phyloP scores from a whole-genome alignment of 1,140 invertebrate genomes.

The Drosophila guanche region DNA sequence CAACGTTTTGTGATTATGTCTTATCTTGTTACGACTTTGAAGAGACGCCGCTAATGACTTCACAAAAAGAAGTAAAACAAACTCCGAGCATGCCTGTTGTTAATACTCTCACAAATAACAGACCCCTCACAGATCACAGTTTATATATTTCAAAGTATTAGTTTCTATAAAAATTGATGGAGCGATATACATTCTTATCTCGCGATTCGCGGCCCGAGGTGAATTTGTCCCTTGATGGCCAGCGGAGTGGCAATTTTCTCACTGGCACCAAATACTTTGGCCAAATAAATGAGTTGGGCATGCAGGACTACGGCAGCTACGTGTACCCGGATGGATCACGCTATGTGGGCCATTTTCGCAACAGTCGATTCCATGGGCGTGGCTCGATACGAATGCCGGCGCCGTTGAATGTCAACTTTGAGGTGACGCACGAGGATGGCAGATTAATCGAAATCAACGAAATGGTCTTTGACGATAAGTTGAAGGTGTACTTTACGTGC shows the following conservation, averaged over 20 bases:
- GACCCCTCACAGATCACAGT: too few species aligned
- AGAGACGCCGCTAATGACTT: too few species aligned
- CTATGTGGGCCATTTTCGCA: slow-evolving; percentile 50
- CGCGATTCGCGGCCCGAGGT: too few species aligned
- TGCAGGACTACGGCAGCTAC: slow-evolving; percentile 62
- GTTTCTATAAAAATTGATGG: not conserved
- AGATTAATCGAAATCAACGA: slow-evolving; percentile 35
- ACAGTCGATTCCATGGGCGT: slow-evolving; percentile 58
- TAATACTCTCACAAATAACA: too few species aligned
- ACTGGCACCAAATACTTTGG: slow-evolving; percentile 51
- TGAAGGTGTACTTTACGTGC: slow-evolving; percentile 38
- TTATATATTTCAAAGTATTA: too few species aligned
- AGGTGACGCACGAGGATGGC: slow-evolving; percentile 50
- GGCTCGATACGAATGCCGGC: slow-evolving; percentile 35
- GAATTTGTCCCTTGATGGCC: not conserved
- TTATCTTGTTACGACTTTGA: too few species aligned
- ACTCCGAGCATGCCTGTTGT: too few species aligned
- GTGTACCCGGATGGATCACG: slow-evolving; percentile 54
- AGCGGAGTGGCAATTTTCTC: not conserved
- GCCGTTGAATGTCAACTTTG: slow-evolving; percentile 31
- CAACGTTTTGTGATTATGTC: too few species aligned
- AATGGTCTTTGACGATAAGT: slow-evolving; percentile 48
- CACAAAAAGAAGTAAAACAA: too few species aligned
- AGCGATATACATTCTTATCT: too few species aligned
- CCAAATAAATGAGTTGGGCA: slow-evolving; percentile 26